Evolutionary conservation across 2,113 vertebrate genomes (phyloP).

Genomic region (Elaphurus davidianus): DNA sequence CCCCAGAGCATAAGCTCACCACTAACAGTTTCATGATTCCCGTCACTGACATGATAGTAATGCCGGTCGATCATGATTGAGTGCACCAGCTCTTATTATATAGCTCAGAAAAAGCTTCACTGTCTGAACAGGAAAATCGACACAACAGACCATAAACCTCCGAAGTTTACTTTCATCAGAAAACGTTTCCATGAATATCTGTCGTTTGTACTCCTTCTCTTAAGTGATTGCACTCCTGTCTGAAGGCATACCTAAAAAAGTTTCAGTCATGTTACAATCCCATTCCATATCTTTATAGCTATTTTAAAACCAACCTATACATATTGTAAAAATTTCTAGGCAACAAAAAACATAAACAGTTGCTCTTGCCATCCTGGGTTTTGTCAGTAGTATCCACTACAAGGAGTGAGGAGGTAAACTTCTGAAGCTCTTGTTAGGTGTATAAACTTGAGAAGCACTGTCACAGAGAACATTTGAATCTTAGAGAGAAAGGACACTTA

Average conservation of each 20-base stretch:
- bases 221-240: neutral
- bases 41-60: neutral
- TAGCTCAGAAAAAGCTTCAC: neutral
- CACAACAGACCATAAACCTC: neutral
- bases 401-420: neutral
- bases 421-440: neutral
- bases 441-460: neutral
- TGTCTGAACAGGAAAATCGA: neutral
- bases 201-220: neutral
- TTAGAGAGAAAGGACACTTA: neutral
- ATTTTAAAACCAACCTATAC: neutral
- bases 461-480: neutral
- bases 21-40: neutral
- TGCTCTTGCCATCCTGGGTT: neutral
- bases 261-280: neutral
- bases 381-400: neutral
- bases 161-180: neutral
- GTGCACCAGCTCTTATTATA: neutral
- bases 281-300: neutral
- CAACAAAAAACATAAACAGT: neutral
- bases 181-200: neutral
- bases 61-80: no score
- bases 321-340: neutral
- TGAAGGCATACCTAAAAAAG: neutral
- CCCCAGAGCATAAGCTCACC: neutral